These are phyloP conservation scores for Chondrosia reniformis DNA, from an alignment of 37 sponge, comb jelly and placozoan genomes.

Conservation along the genomic window DNA sequence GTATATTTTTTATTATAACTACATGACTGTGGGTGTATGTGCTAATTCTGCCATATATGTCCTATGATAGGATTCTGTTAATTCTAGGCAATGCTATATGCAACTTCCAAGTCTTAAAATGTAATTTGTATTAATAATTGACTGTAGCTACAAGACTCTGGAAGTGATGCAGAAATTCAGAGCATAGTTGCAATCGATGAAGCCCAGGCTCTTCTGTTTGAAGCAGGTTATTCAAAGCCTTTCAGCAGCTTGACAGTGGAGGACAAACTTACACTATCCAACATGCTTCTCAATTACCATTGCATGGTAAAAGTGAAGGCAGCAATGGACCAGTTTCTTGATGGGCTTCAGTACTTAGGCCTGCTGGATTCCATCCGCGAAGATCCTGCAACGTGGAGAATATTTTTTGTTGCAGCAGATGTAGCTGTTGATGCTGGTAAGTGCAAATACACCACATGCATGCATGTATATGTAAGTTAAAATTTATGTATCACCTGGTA, in stretches of 20 bases:
- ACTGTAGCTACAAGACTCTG: conserved; percentile 14
- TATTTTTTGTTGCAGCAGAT: conserved; percentile 25
- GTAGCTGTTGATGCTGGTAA: too few species aligned
- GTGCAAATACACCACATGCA: too few species aligned
- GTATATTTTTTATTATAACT: too few species aligned
- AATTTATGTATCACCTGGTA: not conserved
- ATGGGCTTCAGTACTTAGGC: conserved; percentile 6
- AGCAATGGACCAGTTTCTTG: conserved; percentile 42
- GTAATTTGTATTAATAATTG: not conserved
- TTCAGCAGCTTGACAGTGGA: not conserved
- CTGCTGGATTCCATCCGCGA: not conserved
- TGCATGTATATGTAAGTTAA: too few species aligned
- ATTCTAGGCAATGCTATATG: too few species aligned
- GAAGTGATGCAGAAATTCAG: conserved; percentile 5
- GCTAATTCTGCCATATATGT: not conserved
- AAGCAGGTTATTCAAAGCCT: conserved; percentile 23
- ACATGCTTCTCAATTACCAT: conserved; percentile 15
- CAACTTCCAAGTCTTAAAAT: too few species aligned
- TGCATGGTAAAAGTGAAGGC: conserved; percentile 36
- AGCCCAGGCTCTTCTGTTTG: not conserved
- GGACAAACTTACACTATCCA: not conserved
- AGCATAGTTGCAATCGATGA: not conserved
- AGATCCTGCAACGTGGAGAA: conserved; percentile 10
- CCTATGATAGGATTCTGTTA: too few species aligned
- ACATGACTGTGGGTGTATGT: not conserved